phyloP scores from a whole-genome alignment of 2,888 invertebrate species.

The Phyto melanocephala region DNA sequence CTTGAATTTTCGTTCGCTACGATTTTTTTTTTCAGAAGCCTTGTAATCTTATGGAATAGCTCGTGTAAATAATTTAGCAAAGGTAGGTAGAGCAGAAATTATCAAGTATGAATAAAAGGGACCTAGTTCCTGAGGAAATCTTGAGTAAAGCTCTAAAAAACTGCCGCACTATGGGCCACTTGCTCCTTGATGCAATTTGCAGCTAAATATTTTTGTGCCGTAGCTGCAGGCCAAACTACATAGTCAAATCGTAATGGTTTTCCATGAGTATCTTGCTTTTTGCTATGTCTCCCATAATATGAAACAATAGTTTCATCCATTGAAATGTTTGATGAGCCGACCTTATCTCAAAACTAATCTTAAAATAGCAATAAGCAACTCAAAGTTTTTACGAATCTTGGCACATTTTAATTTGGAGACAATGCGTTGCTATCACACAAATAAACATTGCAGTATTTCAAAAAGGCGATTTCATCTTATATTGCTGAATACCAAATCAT shows the following conservation, averaged over 20 bases:
- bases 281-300: too few relatives aligned
- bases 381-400: background rate
- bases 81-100: background rate
- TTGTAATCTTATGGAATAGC: background rate
- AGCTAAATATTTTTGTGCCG: conserved; percentile 26
- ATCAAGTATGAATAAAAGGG: background rate
- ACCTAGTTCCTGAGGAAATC: background rate
- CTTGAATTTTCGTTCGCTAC: conserved; percentile 4
- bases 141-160: background rate
- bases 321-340: too few relatives aligned
- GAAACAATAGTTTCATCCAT: too few relatives aligned
- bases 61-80: background rate
- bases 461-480: background rate
- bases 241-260: background rate
- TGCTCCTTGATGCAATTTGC: conserved; percentile 23
- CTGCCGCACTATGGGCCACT: conserved; percentile 2
- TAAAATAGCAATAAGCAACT: background rate
- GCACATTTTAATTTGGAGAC: background rate
- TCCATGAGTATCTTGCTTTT: too few relatives aligned
- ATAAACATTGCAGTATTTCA: background rate
- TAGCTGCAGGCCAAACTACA: conserved; percentile 1
- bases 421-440: background rate
- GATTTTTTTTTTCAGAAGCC: background rate
- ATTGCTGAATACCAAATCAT: background rate
- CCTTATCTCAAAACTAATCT: too few relatives aligned